Evolutionary conservation across 2,113 vertebrate species (phyloP).

Genomic region (Leuciscus idus): DNA sequence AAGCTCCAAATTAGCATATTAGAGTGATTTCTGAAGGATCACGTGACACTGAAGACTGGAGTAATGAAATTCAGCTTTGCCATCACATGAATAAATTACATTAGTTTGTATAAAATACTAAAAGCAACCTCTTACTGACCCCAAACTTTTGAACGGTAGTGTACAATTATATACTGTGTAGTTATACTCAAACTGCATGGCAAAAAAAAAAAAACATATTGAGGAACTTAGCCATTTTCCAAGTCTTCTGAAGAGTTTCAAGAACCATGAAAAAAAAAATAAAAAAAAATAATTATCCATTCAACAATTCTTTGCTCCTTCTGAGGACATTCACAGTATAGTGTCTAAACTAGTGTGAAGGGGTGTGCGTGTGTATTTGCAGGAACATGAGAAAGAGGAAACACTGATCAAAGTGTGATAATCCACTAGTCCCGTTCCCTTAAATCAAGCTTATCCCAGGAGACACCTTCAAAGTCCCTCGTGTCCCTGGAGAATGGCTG

Average conservation of each 20-base stretch:
- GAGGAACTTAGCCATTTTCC: not conserved
- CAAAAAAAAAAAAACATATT: not conserved
- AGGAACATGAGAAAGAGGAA: not conserved
- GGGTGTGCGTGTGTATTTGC: not conserved
- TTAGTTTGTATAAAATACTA: too few species aligned
- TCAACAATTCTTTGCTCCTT: not conserved
- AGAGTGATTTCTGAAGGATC: not conserved
- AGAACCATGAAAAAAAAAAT: not conserved
- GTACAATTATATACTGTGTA: not conserved
- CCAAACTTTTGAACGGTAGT: not conserved
- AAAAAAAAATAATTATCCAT: not conserved
- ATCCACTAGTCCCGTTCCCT: constrained; percentile 33
- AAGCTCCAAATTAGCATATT: not conserved
- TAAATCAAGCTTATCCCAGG: constrained; percentile 26
- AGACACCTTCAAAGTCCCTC: constrained; percentile 54
- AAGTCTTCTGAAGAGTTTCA: not conserved
- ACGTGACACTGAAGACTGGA: not conserved
- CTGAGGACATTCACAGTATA: not conserved
- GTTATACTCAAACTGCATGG: not conserved
- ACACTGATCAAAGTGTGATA: constrained; percentile 57
- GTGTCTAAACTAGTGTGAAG: not conserved
- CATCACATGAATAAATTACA: too few species aligned
- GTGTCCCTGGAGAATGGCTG: constrained; percentile 23
- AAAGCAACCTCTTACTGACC: not conserved
- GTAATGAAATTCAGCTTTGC: too few species aligned